phyloP scores from a whole-genome alignment of 92 coral and sea anemone genomes.

The Palythoa caribaeorum region DNA sequence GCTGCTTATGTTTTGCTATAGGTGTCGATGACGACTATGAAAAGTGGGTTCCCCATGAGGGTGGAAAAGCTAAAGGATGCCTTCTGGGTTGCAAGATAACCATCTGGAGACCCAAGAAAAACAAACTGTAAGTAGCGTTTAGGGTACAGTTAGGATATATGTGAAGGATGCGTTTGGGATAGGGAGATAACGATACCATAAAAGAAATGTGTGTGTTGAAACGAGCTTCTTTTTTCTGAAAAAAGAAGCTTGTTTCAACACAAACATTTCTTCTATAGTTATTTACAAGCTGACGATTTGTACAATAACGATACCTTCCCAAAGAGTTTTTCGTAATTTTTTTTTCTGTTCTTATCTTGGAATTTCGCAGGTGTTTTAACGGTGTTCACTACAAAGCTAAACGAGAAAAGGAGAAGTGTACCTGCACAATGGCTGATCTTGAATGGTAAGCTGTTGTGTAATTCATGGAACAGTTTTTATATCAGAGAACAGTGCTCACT shows the following conservation, averaged over 20 bases:
- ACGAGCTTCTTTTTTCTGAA: too few species aligned
- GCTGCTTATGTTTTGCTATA: background rate
- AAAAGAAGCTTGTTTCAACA: too few species aligned
- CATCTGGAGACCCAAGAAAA: conserved; percentile 66
- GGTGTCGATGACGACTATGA: conserved; percentile 63
- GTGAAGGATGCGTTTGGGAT: background rate
- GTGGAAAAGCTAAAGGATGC: conserved; percentile 70
- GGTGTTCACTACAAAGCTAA: conserved; percentile 67
- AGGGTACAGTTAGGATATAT: too few species aligned
- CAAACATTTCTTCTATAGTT: too few species aligned
- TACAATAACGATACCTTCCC: too few species aligned
- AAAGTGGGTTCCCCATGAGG: conserved; percentile 76
- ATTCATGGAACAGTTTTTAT: too few species aligned
- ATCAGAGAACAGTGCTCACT: too few species aligned
- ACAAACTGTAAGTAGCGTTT: conserved; percentile 65
- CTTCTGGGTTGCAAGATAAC: conserved; percentile 71
- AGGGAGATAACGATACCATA: background rate
- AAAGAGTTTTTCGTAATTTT: background rate
- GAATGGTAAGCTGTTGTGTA: conserved; percentile 72
- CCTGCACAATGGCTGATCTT: conserved; percentile 75
- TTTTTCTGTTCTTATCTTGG: too few species aligned
- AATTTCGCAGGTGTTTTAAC: conserved; percentile 73
- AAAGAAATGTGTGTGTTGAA: too few species aligned
- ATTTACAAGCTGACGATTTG: too few species aligned
- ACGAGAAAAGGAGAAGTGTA: conserved; percentile 47